Conservation (phyloP, 1,140 invertebrate species). For the Thaumatotibia leucotreta region DNA sequence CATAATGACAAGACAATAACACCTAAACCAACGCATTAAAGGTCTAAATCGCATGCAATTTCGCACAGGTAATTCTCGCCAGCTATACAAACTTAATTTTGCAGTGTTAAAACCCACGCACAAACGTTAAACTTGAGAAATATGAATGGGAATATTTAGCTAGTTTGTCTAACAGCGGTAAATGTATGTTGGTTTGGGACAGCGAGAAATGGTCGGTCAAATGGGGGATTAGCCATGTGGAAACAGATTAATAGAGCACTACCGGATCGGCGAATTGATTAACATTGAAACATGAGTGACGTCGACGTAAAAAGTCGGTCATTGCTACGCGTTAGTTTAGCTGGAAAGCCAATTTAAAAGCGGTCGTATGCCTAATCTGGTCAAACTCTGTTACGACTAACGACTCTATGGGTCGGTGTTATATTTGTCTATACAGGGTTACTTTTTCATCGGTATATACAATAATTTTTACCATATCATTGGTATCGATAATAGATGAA, state of each 20-base stretch:
- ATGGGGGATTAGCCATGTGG: slow-evolving; percentile 34
- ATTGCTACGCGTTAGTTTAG: background rate
- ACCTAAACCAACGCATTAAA: background rate
- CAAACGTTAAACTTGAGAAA: background rate
- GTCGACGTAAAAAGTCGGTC: background rate
- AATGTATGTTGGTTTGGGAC: slow-evolving; percentile 8
- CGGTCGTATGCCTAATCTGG: too few species aligned
- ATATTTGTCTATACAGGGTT: too few species aligned
- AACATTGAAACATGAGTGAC: slow-evolving; percentile 16
- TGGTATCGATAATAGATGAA: too few species aligned
- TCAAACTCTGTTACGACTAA: too few species aligned
- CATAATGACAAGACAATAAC: background rate
- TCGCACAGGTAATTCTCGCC: background rate
- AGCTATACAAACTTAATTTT: slow-evolving; percentile 15
- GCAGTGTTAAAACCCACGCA: background rate
- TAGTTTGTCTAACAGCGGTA: background rate
- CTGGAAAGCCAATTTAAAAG: background rate
- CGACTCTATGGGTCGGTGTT: too few species aligned
- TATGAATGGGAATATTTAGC: background rate
- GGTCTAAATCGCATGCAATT: background rate
- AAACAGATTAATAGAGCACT: slow-evolving; percentile 32
- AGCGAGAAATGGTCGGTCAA: slow-evolving; percentile 26
- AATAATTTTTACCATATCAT: too few species aligned
- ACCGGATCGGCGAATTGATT: slow-evolving; percentile 16
- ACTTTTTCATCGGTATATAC: too few species aligned